These are phyloP conservation scores for Ficedula albicollis DNA, from an alignment of 2,797 vertebrate genomes.

Conservation along the genomic window DNA sequence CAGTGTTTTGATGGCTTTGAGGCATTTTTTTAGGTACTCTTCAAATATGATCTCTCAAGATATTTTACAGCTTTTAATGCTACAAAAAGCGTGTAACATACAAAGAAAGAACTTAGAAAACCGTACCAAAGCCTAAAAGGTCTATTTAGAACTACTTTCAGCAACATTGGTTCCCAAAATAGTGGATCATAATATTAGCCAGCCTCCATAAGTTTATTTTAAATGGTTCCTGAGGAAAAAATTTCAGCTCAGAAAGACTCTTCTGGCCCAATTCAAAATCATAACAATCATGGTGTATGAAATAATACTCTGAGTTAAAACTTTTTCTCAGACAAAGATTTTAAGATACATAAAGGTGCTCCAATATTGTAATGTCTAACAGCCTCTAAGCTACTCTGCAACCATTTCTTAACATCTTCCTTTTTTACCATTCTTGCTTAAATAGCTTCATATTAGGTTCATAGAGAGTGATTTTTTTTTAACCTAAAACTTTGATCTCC, in stretches of 20 bases:
- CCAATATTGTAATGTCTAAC: neutral
- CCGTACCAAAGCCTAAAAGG: neutral
- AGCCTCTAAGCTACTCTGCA: neutral
- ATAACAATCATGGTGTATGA: neutral
- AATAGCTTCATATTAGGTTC: neutral
- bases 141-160: neutral
- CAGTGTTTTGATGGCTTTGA: neutral
- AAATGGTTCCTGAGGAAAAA: neutral
- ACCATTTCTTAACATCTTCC: neutral
- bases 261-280: neutral
- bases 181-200: neutral
- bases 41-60: neutral
- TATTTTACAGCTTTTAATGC: neutral
- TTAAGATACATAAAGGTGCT: neutral
- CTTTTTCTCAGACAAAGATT: neutral
- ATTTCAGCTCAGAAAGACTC: neutral
- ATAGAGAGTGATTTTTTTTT: neutral
- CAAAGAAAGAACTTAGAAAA: neutral
- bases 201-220: neutral
- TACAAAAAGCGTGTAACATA: neutral
- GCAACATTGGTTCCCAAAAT: neutral
- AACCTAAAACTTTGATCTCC: neutral
- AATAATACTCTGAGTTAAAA: neutral
- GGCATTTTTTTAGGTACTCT: neutral
- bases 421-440: neutral